phyloP scores from a whole-genome alignment of 2,888 invertebrate genomes.

The Oxytorus armatus region DNA sequence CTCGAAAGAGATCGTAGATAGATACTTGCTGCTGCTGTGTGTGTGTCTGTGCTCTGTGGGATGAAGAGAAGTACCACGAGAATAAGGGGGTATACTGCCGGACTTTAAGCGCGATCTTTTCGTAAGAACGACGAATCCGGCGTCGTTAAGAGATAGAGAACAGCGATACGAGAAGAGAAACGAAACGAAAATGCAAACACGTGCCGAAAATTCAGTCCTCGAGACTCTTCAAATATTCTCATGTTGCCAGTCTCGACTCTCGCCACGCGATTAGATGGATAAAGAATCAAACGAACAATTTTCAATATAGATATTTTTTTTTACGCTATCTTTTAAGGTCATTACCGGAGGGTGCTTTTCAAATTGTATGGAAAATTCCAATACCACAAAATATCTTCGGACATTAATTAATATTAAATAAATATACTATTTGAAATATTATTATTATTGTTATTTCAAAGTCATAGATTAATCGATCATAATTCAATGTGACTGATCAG shows the following conservation, averaged over 20 bases:
- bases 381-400: no score
- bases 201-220: conserved; percentile 46
- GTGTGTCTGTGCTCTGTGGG: conserved; percentile 26
- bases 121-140: conserved; percentile 76
- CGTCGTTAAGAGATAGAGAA: conserved; percentile 78
- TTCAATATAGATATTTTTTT: neutral
- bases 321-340: no score
- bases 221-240: conserved; percentile 11
- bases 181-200: conserved; percentile 62
- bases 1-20: conserved; percentile 63
- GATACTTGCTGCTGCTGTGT: conserved; percentile 14
- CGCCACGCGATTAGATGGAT: no score
- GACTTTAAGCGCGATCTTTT: conserved; percentile 41
- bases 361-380: no score
- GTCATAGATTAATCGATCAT: no score
- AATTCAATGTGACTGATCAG: no score
- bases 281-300: neutral
- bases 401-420: no score
- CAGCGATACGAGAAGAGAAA: conserved; percentile 72
- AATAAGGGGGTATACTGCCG: conserved; percentile 72
- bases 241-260: neutral
- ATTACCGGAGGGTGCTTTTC: no score
- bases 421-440: no score
- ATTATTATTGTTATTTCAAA: no score
- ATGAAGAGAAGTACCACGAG: conserved; percentile 71